Evolutionary conservation across 2,888 invertebrate genomes (phyloP), one percentile per base, ranked within the genome.

Genomic region (Meliscaeva auricollis): DNA sequence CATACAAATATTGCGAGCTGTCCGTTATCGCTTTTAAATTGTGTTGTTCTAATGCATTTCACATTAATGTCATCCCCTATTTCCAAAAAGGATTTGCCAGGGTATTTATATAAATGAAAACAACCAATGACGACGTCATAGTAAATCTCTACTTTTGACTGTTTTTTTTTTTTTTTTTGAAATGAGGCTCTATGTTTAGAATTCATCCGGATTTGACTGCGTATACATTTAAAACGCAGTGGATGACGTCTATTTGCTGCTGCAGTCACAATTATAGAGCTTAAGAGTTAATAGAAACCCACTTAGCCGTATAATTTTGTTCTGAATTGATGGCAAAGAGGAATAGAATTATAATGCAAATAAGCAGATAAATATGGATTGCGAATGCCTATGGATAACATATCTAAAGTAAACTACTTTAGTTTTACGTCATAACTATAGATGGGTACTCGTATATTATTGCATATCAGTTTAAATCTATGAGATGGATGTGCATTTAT

Each of bases 1-100:
- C 1, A 30, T 6, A 11, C 2, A n/a, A n/a, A 4, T n/a, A 46
- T 48, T 15, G 30, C 38, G 13, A 50, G 32, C 11, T 9, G 35
- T 35, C 30, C 41, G 38, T 22, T 56, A 56, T 26, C 46, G 17
- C 30, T 11, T 30, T 9, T 62, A 35, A 32, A 41, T 56, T 50
- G 69, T 38, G 32, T 35, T 56, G 32, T 35, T 38, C 46, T 78
- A 83, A 83, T 83, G 83, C 73, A 78, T 74, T 74, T 69, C 41
- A 46, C 68, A 82, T 82, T 73, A 73, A 48, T 68, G 74, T 75
- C 80, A 81, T 52, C 32, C 48, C 32, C 38, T 17, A 52, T 58
- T 64, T 30, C 13, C 41, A 73, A 41, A 62, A 50, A 60, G 60
- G 46, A 62, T 44, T 56, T 20, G n/a, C 48, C 56, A 48, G 38